Conservation (phyloP, 1,140 invertebrate genomes). For the Odontomachus brunneus region DNA sequence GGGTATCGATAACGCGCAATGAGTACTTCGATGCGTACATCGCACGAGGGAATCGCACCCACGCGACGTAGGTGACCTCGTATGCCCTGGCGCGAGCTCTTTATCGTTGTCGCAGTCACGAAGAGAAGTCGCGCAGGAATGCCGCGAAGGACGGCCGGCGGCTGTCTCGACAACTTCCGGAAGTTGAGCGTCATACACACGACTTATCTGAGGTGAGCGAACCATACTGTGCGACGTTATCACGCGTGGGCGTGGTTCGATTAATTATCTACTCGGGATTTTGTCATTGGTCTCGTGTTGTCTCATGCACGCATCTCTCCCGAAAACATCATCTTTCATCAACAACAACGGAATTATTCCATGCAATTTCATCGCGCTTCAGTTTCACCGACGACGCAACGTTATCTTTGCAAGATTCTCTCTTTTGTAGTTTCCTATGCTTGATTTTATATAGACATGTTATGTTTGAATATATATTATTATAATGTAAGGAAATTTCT, state of each 20-base stretch:
- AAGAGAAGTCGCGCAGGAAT: constrained; percentile 7
- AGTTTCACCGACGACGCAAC: too few species aligned
- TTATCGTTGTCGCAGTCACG: neutral
- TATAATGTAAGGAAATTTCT: too few species aligned
- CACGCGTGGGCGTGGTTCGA: constrained; percentile 20
- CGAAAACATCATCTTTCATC: too few species aligned
- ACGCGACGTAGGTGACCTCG: constrained; percentile 11
- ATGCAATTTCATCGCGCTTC: too few species aligned
- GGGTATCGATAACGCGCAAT: constrained; percentile 38
- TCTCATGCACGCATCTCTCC: neutral
- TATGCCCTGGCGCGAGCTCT: neutral
- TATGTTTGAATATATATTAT: too few species aligned
- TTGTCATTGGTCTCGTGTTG: neutral
- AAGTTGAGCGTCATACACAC: neutral
- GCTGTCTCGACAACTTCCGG: constrained; percentile 27
- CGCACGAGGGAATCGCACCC: neutral
- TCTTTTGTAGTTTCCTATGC: too few species aligned
- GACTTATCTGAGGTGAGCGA: constrained; percentile 60
- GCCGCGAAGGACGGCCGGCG: neutral
- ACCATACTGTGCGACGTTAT: constrained; percentile 25
- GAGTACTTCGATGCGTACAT: constrained; percentile 27
- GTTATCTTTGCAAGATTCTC: too few species aligned
- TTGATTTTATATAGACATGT: too few species aligned
- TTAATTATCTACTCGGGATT: neutral
- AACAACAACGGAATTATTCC: too few species aligned